Conservation (phyloP, 2,888 invertebrate genomes). For the Hermaeophaga mercurialis region DNA sequence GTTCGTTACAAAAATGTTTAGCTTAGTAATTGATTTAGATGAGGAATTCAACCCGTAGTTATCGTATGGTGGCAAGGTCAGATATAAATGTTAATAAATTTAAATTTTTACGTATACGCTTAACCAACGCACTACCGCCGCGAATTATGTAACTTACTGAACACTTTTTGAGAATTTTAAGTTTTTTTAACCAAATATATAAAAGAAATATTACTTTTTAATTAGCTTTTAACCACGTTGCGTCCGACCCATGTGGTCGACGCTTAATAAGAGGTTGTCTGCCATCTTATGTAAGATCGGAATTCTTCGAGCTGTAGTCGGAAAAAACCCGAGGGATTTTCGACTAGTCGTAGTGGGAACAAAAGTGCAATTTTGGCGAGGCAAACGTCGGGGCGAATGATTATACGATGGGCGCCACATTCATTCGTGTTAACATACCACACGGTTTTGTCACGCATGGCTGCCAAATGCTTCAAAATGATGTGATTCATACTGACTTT, state of each 20-base stretch:
- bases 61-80: conserved; percentile 48
- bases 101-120: background rate
- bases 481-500: too few species aligned
- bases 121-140: conserved; percentile 4
- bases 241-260: conserved; percentile 60
- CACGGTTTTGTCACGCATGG: too few species aligned
- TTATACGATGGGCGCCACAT: too few species aligned
- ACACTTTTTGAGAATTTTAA: conserved; percentile 14
- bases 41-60: conserved; percentile 24
- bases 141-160: background rate
- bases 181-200: conserved; percentile 27
- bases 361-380: conserved; percentile 35
- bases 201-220: conserved; percentile 32
- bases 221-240: conserved; percentile 52
- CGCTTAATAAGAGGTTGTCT: conserved; percentile 54
- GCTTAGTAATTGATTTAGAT: conserved; percentile 4
- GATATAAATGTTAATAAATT: conserved; percentile 19
- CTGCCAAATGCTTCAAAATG: too few species aligned
- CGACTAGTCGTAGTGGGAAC: conserved; percentile 8
- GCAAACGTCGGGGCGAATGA: background rate
- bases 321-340: too few species aligned
- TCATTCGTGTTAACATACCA: too few species aligned
- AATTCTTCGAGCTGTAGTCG: conserved; percentile 29
- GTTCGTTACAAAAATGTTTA: background rate
- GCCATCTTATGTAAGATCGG: conserved; percentile 53